Evolutionary conservation across 1,140 invertebrate genomes (phyloP).

Genomic region (Eciton burchellii): DNA sequence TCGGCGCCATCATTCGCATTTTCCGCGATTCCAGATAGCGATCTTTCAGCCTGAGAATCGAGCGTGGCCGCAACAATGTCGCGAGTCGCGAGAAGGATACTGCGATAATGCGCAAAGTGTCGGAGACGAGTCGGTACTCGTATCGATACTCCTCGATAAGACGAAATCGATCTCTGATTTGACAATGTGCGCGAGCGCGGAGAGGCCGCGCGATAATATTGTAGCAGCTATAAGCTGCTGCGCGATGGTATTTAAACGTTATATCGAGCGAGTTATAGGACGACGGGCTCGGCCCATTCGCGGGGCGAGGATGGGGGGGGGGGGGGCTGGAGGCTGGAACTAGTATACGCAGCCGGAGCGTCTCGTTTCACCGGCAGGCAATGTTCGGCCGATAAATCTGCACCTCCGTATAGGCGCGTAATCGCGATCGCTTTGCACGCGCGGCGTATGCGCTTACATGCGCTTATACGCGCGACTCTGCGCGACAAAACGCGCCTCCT

Average conservation of each 20-base stretch:
- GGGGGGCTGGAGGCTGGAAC: slow-evolving; percentile 13
- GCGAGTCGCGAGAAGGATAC: neutral
- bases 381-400: slow-evolving; percentile 70
- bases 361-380: slow-evolving; percentile 64
- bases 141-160: neutral
- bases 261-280: slow-evolving; percentile 35
- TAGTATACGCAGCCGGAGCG: slow-evolving; percentile 45
- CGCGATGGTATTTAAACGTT: slow-evolving; percentile 51
- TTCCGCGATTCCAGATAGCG: neutral
- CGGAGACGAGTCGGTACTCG: neutral
- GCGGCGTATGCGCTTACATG: slow-evolving; percentile 40
- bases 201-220: slow-evolving; percentile 35
- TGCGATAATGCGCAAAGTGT: neutral
- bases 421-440: slow-evolving; percentile 70
- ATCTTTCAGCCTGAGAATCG: neutral
- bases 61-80: neutral
- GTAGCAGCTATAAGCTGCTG: slow-evolving; percentile 38
- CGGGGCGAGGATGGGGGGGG: neutral
- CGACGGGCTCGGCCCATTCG: slow-evolving; percentile 8
- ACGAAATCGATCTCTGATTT: neutral
- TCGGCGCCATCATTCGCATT: neutral
- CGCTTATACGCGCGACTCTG: slow-evolving; percentile 18
- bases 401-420: slow-evolving; percentile 62
- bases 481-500: slow-evolving; percentile 43
- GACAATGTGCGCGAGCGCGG: neutral